Evolutionary conservation across 2,113 vertebrate species (phyloP), one percentile per base, ranked within the genome.

Genomic region (Sander lucioperca): DNA sequence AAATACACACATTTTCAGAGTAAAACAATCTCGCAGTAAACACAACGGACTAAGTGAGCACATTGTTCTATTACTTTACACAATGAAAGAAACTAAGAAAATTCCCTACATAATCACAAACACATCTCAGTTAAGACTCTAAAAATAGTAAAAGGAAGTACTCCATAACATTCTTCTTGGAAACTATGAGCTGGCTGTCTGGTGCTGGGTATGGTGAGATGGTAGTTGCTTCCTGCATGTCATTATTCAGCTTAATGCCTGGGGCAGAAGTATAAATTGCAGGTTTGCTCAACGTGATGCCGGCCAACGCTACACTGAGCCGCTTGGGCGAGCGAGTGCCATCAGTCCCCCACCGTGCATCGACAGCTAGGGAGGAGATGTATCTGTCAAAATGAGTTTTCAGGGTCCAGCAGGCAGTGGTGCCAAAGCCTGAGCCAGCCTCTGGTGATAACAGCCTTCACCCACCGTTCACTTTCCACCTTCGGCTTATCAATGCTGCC

Each of bases 381-480:
- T 83, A 91, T 93, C 91, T 91, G 94, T 91, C 94, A 92, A 81
- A 94, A 91, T 83, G 89, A 91, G 92, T 91, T 94, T 92, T 93
- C 92, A 93, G 92, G 92, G 90, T 95, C 92, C 92, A 91, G 91
- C 89, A 86, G 91, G 85, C 90, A 86, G 77, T 48, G 80, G 79
- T 79, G 85, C 78, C 56, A 59, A 68, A 88, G 87, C 86, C 74
- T 45, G 81, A 79, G 77, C 78, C 77, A 77, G 88, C 89, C 84
- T 75, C 74, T 56, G 84, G 91, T 64, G 77, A 91, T 93, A 88
- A 83, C 85, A 86, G 88, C 74, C 82, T 85, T 88, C 75, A 84
- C 86, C 84, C 56, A 43, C 77, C 89, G 87, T 91, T 92, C 92
- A 92, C 86, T 87, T 88, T 84, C 83, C 83, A 89, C 89, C 88